Base-by-base conservation (phyloP, 1,140 invertebrate species). In the Brachionus angularis region DNA sequence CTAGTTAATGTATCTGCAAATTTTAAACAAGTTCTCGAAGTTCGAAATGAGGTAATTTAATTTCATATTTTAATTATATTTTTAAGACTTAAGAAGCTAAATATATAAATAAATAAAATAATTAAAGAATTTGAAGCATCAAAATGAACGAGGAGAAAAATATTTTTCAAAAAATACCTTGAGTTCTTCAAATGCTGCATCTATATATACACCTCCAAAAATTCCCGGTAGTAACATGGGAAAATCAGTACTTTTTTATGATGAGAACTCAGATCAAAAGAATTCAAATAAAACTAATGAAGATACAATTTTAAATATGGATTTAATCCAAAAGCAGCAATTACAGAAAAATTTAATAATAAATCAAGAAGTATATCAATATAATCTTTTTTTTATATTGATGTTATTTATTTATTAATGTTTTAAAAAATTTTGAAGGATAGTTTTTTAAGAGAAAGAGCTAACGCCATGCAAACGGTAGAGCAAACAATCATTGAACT, bases 401-500 rank as follows among this genome's bases (percentile, higher is more conserved):
- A 10, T 8, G 7, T 46, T 46, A 5, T 2, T 18, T 46, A 1
- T 8, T n/a, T n/a, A 2, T 8, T n/a, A 18, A 12, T 12, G n/a
- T 39, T 34, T 4, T 34, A 12, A 34, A 39, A 12, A 3, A 39
- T 8, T 88, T n/a, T n/a, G n/a, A n/a, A n/a, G 85, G 91, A 95
- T 77, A 84, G 87, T 23, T 97, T 96, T 83, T 85, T 96, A 23
- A 89, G 91, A 77, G 90, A 89, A 78, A 85, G 96, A 75, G 92
- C 92, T 34, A 92, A 96, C 78, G 94, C 94, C 0, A 98, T 99
- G 93, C 92, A 97, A 80, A 96, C 91, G 79, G 98, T 99, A 77
- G 96, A 99, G 82, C 92, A 91, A 10, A 98, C 95, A 29, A 98
- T 99, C 77, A 92, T 98, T 14, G 96, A 99, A 83, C 82, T 99